Percentiles rank a stretch among this genome's conserved stretches.
Conservation (phyloP, 2,113 vertebrate genomes). For the Lota lota region DNA sequence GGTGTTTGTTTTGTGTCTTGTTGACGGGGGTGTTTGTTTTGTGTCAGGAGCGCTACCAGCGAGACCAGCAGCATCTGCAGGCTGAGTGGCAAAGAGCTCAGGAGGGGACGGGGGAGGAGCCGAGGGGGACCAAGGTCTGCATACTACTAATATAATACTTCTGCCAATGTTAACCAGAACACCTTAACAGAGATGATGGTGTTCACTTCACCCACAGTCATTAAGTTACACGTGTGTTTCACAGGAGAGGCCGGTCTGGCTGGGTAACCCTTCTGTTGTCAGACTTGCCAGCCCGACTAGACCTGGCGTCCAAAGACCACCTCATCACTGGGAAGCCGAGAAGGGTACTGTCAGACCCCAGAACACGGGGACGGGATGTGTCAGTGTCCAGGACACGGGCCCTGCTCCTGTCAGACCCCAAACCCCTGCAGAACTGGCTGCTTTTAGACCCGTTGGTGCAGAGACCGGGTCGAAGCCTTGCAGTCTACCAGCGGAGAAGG, state of each 20-base stretch:
- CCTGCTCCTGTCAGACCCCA: no score
- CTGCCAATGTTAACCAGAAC: not conserved
- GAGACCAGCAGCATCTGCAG: conserved; percentile 86
- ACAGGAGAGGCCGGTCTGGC: no score
- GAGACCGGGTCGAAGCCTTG: conserved; percentile 9
- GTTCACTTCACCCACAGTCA: no score
- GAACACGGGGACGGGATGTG: no score
- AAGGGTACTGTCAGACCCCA: no score
- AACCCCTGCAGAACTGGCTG: no score
- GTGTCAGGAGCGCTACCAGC: conserved; percentile 85
- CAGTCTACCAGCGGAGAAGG: conserved; percentile 18
- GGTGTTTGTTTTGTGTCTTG: not conserved
- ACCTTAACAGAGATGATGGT: not conserved
- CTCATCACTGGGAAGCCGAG: no score
- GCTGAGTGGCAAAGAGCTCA: conserved; percentile 87
- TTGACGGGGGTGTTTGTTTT: not conserved
- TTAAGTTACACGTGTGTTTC: no score
- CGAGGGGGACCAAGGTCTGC: conserved; percentile 32
- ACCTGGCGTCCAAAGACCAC: no score
- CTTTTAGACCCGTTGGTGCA: not conserved
- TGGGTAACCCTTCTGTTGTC: no score
- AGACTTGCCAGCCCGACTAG: no score
- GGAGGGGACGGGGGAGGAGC: conserved; percentile 75
- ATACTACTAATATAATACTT: not conserved
- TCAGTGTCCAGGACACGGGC: no score